These are phyloP conservation scores for Odontesthes bonariensis DNA, from an alignment of 2,113 vertebrate species.

Conservation along the genomic window DNA sequence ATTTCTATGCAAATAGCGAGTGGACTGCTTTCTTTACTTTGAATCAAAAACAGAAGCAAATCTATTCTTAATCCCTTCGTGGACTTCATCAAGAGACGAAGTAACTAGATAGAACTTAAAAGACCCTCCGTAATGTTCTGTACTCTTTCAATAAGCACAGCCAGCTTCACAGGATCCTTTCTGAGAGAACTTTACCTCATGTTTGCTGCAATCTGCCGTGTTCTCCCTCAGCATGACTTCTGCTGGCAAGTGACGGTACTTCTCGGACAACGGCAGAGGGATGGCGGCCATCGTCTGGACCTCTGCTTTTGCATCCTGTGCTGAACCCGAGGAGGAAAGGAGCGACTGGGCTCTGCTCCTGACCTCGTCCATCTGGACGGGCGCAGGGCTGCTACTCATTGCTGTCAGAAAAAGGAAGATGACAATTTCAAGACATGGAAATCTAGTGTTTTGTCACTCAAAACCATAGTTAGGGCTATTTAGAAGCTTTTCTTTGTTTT, in stretches of 20 bases:
- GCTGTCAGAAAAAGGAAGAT: background rate
- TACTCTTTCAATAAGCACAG: background rate
- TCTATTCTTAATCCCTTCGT: no score
- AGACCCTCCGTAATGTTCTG: no score
- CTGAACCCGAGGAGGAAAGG: slow-evolving; percentile 60
- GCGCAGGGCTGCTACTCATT: slow-evolving; percentile 34
- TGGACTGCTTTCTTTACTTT: no score
- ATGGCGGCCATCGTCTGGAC: slow-evolving; percentile 69
- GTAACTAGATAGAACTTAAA: no score
- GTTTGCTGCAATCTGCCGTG: slow-evolving; percentile 16
- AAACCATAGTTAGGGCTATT: no score
- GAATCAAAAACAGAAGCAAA: no score
- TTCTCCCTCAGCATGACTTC: slow-evolving; percentile 77
- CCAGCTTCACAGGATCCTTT: background rate
- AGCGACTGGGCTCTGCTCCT: slow-evolving; percentile 56
- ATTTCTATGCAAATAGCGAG: no score
- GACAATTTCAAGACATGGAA: background rate
- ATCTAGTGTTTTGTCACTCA: background rate
- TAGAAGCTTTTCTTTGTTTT: no score
- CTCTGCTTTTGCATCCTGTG: slow-evolving; percentile 63
- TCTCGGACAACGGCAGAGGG: slow-evolving; percentile 66
- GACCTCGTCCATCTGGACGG: slow-evolving; percentile 66
- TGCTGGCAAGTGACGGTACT: slow-evolving; percentile 68
- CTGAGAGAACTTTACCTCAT: slow-evolving; percentile 54
- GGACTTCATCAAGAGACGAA: no score